Evolutionary conservation across 23 tunicate genomes (phyloP), one percentile per base, ranked within the genome.

Genomic region (Botrylloides violaceus): DNA sequence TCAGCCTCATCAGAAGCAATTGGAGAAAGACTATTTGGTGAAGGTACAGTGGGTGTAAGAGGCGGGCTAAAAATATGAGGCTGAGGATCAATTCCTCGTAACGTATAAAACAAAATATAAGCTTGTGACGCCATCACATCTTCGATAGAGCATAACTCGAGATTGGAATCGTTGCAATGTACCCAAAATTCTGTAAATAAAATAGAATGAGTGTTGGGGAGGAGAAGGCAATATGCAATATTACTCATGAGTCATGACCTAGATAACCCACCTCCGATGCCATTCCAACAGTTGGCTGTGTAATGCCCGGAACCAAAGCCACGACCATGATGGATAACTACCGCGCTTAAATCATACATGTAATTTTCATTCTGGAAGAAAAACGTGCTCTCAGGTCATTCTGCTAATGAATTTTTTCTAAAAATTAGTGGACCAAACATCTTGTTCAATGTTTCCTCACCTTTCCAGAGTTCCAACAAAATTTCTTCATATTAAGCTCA

Each of bases 101-200:
- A 83, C 24, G 84, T 71, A 72, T 95, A 95, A 49, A 95, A 90
- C 3, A 95, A 77, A 64, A 95, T 95, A 81, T 95, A 95, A 15
- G 99, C 99, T 76, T 95, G 99, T 2, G 96, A 71, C 34, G 85
- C 71, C 88, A 87, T 81, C 68, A 95, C 99, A 75, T 95, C 99
- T 62, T 83, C 90, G 70, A 87, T 87, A 2, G 88, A 77, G 49
- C 96, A 80, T 2, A 83, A 79, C 55, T 90, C 89, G 18, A 95
- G 86, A 38, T 83, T 90, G 4, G 96, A 87, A 76, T 95, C 99
- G 77, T 95, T 95, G 73, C 95, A 95, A 60, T 92, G 90, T 62
- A 90, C 97, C 97, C 97, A 90, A 50, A 90, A 90, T 70, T 83
- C 97, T 90, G 62, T 9, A 76, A 29, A n/a, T n/a, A n/a, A n/a